Conservation (phyloP, 1,140 invertebrate species). For the Caenorhabditis tropicalis region DNA sequence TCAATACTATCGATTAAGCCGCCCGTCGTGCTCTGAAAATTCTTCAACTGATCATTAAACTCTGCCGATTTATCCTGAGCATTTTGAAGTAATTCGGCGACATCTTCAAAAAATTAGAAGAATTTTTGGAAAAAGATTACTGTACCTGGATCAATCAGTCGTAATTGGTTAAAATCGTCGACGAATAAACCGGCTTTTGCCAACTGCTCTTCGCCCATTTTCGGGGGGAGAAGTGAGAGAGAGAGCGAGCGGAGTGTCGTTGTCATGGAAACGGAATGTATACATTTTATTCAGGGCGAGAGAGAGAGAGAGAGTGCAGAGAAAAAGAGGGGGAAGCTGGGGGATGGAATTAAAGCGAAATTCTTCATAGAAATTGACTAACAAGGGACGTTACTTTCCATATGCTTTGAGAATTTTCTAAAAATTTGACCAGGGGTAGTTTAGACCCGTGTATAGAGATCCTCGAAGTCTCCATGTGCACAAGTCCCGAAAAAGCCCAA, state of each 20-base stretch:
- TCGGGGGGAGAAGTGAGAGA: not conserved
- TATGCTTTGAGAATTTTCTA: no score
- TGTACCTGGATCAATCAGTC: constrained; percentile 5
- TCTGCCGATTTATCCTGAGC: constrained; percentile 25
- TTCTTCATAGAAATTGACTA: not conserved
- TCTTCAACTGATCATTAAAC: constrained; percentile 19
- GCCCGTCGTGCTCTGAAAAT: not conserved
- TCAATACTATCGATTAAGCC: constrained; percentile 11
- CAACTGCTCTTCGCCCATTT: not conserved
- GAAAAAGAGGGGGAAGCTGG: not conserved
- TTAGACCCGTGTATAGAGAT: no score
- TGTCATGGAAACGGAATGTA: not conserved
- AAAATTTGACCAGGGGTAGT: no score
- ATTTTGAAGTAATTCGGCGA: constrained; percentile 2
- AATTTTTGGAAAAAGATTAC: not conserved
- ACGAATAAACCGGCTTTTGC: not conserved
- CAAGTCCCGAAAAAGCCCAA: no score
- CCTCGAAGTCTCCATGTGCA: no score
- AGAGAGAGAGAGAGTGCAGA: not conserved
- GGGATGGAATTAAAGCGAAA: not conserved
- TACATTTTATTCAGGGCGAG: not conserved
- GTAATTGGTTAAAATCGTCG: not conserved
- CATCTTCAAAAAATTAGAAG: constrained; percentile 22
- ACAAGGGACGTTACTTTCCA: no score
- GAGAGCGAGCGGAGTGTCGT: not conserved